These are phyloP conservation scores for Morbakka virulenta DNA, from an alignment of 30 jellyfish, hydroid and myxozoan genomes.

Conservation along the genomic window DNA sequence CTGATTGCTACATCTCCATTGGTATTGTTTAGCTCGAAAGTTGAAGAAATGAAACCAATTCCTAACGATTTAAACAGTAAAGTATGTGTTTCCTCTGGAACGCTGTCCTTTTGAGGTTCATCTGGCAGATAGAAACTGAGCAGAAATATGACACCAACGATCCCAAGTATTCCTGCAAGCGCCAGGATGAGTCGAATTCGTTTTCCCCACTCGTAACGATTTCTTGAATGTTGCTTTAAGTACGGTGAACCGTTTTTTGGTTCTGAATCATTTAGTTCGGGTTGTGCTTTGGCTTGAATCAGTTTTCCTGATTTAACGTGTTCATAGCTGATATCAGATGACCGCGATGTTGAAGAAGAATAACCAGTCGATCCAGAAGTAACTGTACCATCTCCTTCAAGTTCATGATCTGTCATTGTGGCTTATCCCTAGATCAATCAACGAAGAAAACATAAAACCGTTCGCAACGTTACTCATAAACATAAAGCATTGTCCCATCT, in stretches of 20 bases:
- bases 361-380: neutral
- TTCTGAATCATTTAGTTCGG: neutral
- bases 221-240: neutral
- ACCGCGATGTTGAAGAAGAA: neutral
- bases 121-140: conserved; percentile 87
- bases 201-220: conserved; percentile 16
- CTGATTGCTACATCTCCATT: conserved; percentile 10
- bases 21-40: conserved; percentile 12
- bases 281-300: neutral
- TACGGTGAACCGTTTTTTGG: neutral
- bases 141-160: conserved; percentile 87
- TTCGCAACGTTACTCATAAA: too few species aligned
- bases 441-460: too few species aligned
- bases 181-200: conserved; percentile 82
- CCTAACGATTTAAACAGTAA: conserved; percentile 15
- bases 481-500: too few species aligned
- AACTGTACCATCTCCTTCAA: neutral
- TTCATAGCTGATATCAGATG: neutral
- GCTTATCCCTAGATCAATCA: neutral
- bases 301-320: neutral
- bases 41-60: neutral
- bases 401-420: neutral
- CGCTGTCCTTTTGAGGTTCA: neutral
- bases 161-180: conserved; percentile 68
- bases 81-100: neutral